Percentiles rank a stretch among this genome's conserved stretches.
Conservation (phyloP, 2,888 invertebrate genomes). For the Cecidostiba fungosa region DNA sequence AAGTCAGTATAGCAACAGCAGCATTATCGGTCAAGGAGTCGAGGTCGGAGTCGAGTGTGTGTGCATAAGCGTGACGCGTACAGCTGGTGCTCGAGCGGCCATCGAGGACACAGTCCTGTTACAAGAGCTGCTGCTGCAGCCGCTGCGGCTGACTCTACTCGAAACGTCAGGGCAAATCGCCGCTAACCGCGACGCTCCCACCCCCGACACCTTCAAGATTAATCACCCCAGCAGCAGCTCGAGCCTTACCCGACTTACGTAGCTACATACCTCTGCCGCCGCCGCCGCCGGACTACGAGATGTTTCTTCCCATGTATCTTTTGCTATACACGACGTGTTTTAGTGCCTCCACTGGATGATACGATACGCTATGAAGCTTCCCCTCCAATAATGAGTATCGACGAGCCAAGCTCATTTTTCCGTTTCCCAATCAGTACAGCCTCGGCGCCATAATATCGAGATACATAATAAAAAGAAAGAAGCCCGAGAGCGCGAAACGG, state of each 20-base stretch:
- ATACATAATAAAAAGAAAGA: not conserved
- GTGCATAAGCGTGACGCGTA: slow-evolving; percentile 34
- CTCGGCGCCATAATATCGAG: not conserved
- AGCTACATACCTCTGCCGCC: not conserved
- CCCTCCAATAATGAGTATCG: not conserved
- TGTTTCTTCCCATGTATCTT: slow-evolving; percentile 64
- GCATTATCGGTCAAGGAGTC: slow-evolving; percentile 26
- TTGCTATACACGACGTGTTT: not conserved
- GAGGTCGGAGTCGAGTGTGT: not conserved
- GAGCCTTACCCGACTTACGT: not conserved
- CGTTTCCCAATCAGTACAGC: not conserved
- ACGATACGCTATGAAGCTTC: slow-evolving; percentile 60
- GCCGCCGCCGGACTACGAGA: not conserved
- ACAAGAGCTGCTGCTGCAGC: slow-evolving; percentile 9
- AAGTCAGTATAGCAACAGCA: not conserved
- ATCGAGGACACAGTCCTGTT: slow-evolving; percentile 30
- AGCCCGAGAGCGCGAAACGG: not conserved
- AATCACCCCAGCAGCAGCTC: slow-evolving; percentile 63
- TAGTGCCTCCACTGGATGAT: not conserved
- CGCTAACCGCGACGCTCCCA: not conserved
- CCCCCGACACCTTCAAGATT: slow-evolving; percentile 38
- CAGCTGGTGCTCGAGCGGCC: slow-evolving; percentile 6
- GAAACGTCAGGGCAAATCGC: not conserved
- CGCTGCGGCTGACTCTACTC: not conserved
- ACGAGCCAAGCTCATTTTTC: not conserved